Percentiles rank a stretch among this genome's conserved stretches.
These are phyloP conservation scores for Misgurnus mizolepis DNA, from an alignment of 2,113 vertebrate genomes.

Conservation along the genomic window DNA sequence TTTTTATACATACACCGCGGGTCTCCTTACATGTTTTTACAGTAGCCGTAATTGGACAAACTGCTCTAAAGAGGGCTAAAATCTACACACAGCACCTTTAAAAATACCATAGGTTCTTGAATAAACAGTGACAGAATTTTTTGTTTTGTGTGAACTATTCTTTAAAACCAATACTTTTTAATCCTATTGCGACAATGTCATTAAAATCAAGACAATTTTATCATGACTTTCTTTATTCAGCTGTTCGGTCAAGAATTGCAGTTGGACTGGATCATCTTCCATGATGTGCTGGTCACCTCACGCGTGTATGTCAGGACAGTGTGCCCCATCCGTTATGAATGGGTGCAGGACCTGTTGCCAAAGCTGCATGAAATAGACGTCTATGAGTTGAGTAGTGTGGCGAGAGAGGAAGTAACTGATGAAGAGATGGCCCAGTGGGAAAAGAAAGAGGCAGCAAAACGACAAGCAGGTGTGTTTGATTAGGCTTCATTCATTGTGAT, in stretches of 20 bases:
- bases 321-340: conserved; percentile 92
- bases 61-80: too few relatives aligned
- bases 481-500: neutral
- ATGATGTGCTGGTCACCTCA: conserved; percentile 90
- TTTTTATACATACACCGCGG: too few relatives aligned
- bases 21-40: too few relatives aligned
- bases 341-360: conserved; percentile 93
- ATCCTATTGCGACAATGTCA: too few relatives aligned
- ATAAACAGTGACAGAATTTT: too few relatives aligned
- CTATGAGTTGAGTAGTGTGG: conserved; percentile 90
- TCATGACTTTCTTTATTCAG: conserved; percentile 75
- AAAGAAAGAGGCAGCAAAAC: conserved; percentile 80
- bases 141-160: too few relatives aligned
- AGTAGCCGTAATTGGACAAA: too few relatives aligned
- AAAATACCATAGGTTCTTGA: neutral
- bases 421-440: conserved; percentile 85
- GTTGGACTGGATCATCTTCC: conserved; percentile 95
- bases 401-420: conserved; percentile 88
- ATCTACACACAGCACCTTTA: too few relatives aligned
- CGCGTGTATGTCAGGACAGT: conserved; percentile 88
- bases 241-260: conserved; percentile 85
- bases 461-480: conserved; percentile 76
- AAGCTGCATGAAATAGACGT: conserved; percentile 90
- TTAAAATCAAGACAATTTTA: too few relatives aligned
- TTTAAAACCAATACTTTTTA: too few relatives aligned